Evolutionary conservation across 1,140 invertebrate species (phyloP), one percentile per base, ranked within the genome.

Genomic region (Aphidius gifuensis): DNA sequence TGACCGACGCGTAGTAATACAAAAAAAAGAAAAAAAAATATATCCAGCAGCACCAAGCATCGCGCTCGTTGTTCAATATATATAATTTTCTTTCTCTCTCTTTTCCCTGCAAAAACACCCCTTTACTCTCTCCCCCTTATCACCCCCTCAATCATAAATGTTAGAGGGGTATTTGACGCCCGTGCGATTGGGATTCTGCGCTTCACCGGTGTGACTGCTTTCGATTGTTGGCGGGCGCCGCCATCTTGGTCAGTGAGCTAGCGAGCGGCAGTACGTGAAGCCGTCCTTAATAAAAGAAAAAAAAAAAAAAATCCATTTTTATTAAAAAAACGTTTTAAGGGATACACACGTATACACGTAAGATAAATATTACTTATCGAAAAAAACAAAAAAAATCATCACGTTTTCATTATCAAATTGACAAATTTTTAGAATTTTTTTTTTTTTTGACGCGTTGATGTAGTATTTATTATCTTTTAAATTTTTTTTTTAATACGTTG

Each of bases 211-310:
- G 64, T 63, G 59, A 66, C 74, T 74, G 71, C 73, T 77, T 77
- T 77, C 75, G 74, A 77, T 77, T 77, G 75, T 77, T 77, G 74
- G 74, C 74, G 75, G 75, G 75, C 74, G 72, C 73, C 75, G 75
- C 75, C 75, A 77, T 77, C 74, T 77, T 77, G 72, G 71, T 71
- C 71, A 74, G 74, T 74, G 73, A 74, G 73, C 69, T 77, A 73
- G 72, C 74, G 72, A 77, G 77, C 75, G 74, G 77, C 77, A 70
- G 72, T 75, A 69, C 68, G 73, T 69, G 67, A 72, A 73, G 71
- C 74, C 72, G 75, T 75, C 68, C 71, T 71, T 77, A 62, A 49
- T 54, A 62, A 48, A 23, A 23, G 3, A 23, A 23, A 23, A 64
- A n/a, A n/a, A n/a, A n/a, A n/a, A n/a, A n/a, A n/a, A n/a, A n/a